A percentile compares a stretch with the other conserved stretches of the same genome.
Conservation (phyloP, 2,888 invertebrate species). For the Abscondita cerata region DNA sequence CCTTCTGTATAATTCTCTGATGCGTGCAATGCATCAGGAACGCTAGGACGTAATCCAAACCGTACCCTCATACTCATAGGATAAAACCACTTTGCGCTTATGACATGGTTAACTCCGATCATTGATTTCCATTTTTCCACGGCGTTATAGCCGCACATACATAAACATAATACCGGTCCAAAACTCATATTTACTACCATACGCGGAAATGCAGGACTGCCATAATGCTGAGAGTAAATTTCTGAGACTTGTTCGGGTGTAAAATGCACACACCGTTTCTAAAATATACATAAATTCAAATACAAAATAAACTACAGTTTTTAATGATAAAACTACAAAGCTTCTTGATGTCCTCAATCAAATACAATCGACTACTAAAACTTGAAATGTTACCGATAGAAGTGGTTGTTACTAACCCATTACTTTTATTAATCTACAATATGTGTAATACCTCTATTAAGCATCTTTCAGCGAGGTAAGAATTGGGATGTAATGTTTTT, state of each 20-base stretch:
- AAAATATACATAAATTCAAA: too few species aligned
- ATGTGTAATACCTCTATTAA: too few species aligned
- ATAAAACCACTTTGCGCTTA: conserved; percentile 73
- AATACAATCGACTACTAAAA: too few species aligned
- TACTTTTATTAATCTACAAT: too few species aligned
- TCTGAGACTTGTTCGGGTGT: conserved; percentile 88
- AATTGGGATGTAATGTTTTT: too few species aligned
- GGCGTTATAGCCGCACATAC: conserved; percentile 72
- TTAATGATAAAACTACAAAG: too few species aligned
- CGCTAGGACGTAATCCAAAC: conserved; percentile 71
- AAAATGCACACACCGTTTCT: conserved; percentile 73
- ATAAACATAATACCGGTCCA: conserved; percentile 75
- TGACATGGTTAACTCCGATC: conserved; percentile 74
- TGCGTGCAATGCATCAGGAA: conserved; percentile 80
- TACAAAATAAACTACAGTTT: too few species aligned
- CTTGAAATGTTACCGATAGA: too few species aligned
- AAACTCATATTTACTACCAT: conserved; percentile 82
- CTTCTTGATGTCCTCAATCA: too few species aligned
- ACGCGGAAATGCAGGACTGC: conserved; percentile 76
- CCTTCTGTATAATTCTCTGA: conserved; percentile 73
- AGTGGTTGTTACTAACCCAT: too few species aligned
- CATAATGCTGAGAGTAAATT: conserved; percentile 79
- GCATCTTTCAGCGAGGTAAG: too few species aligned
- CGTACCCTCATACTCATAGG: conserved; percentile 74
- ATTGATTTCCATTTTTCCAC: conserved; percentile 75